A percentile compares a stretch with the other conserved stretches of the same genome.
These are phyloP conservation scores for Morpho helenor DNA, from an alignment of 2,888 invertebrate genomes.

Conservation along the genomic window DNA sequence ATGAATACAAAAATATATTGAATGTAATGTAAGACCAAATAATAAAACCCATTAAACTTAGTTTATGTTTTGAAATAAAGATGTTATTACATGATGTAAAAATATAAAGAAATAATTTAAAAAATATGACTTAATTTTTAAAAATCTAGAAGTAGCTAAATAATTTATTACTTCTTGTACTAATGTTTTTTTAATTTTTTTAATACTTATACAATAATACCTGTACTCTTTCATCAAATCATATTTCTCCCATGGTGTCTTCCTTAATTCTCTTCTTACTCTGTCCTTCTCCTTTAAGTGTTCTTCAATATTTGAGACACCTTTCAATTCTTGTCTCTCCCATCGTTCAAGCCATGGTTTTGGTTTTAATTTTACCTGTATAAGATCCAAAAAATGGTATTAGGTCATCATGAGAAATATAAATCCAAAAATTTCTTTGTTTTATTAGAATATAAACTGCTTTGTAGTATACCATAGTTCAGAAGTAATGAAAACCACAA, in stretches of 20 bases:
- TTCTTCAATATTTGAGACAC: slow-evolving; percentile 82
- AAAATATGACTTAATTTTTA: too few relatives aligned
- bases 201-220: slow-evolving; percentile 40
- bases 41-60: background rate
- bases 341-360: slow-evolving; percentile 95
- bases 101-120: too few relatives aligned
- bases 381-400: background rate
- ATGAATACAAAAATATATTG: background rate
- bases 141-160: too few relatives aligned
- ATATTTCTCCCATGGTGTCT: slow-evolving; percentile 91
- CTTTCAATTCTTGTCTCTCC: slow-evolving; percentile 88
- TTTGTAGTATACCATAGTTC: too few relatives aligned
- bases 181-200: too few relatives aligned
- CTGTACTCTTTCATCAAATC: slow-evolving; percentile 97
- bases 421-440: too few relatives aligned
- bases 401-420: too few relatives aligned
- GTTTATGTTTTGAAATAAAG: too few relatives aligned
- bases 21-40: background rate
- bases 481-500: too few relatives aligned
- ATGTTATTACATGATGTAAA: too few relatives aligned
- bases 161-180: too few relatives aligned
- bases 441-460: too few relatives aligned
- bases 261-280: slow-evolving; percentile 75
- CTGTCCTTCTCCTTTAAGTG: slow-evolving; percentile 73
- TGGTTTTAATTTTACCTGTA: slow-evolving; percentile 84